Base-by-base conservation (phyloP, 1,140 invertebrate species). In the Cotesia glomerata region DNA sequence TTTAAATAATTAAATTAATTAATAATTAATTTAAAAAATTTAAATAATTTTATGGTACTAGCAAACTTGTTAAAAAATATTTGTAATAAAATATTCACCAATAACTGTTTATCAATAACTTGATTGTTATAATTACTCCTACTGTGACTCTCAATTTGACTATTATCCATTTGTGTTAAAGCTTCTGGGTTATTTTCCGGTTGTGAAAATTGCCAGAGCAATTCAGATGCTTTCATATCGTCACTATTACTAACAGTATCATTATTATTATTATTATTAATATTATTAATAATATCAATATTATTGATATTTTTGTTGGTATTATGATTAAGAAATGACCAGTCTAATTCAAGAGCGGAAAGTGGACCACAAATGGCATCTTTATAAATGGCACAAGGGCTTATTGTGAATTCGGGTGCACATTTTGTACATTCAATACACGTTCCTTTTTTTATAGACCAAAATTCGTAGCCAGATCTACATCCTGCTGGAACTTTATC, bases 391-490 rank as follows among this genome's bases (percentile, higher is more conserved):
- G 90, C 88, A 80, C 92, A 93, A 45, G 91, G 91, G 68, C 88
- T 88, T 26, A 90, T 75, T 5, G 92, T 91, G n/a, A 90, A 89
- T 13, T 82, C 80, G 3, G 87, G 85, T 74, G 90, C 88, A 82
- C 92, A 93, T 77, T 85, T 85, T 7, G 90, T 90, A 84, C 92
- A 93, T 49, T 90, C 88, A 71, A 88, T 81, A 82, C 92, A 93
- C 69, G 77, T 78, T 75, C 87, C 87, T 49, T 81, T 84, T 68
- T 89, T 85, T 16, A 87, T 82, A 75, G 90, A 88, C 88, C 91
- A 90, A 85, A 88, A 91, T 78, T 88, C 89, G 45, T 79, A 74
- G 2, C 89, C 88, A 16, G 87, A 86, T 68, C 85, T 84, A 78
- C 90, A 91, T 13, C 87, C 7, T 45, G 39, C 64, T 16, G 81